Evolutionary conservation across 1,140 invertebrate genomes (phyloP).

Genomic region (Drosophila seguyi): DNA sequence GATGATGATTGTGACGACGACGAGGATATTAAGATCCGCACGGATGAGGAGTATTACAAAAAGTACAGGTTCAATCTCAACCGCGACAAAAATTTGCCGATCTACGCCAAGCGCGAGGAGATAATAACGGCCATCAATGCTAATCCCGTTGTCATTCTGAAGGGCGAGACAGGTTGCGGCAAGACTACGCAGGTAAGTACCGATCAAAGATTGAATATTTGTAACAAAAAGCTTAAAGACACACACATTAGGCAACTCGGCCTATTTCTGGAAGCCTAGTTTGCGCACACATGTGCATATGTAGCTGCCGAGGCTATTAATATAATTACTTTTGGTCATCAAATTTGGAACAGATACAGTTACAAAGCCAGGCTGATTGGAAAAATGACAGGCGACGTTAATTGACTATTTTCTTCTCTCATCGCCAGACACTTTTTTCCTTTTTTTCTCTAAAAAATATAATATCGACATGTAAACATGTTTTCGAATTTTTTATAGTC

Average conservation of each 20-base stretch:
- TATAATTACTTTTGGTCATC: background rate
- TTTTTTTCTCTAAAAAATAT: too few species aligned
- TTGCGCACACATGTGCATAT: too few species aligned
- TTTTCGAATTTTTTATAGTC: too few species aligned
- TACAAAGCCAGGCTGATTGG: too few species aligned
- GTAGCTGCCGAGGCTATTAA: background rate
- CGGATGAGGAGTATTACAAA: slow-evolving; percentile 65
- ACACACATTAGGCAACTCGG: background rate
- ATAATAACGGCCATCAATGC: slow-evolving; percentile 62
- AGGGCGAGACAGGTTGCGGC: slow-evolving; percentile 88
- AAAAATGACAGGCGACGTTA: too few species aligned
- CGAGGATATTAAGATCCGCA: slow-evolving; percentile 19
- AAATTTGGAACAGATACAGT: too few species aligned
- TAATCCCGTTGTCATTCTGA: slow-evolving; percentile 73
- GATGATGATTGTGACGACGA: slow-evolving; percentile 42
- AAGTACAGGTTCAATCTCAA: slow-evolving; percentile 70
- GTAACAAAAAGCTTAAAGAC: background rate
- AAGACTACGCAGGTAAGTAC: slow-evolving; percentile 92
- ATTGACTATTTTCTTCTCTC: too few species aligned
- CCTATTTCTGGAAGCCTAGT: background rate
- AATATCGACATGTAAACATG: too few species aligned
- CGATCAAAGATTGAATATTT: background rate
- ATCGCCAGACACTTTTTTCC: too few species aligned
- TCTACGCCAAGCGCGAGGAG: slow-evolving; percentile 60
- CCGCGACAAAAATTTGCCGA: slow-evolving; percentile 64